These are phyloP conservation scores for Myiagra hebetior DNA, from an alignment of 2,113 vertebrate species.

Conservation along the genomic window DNA sequence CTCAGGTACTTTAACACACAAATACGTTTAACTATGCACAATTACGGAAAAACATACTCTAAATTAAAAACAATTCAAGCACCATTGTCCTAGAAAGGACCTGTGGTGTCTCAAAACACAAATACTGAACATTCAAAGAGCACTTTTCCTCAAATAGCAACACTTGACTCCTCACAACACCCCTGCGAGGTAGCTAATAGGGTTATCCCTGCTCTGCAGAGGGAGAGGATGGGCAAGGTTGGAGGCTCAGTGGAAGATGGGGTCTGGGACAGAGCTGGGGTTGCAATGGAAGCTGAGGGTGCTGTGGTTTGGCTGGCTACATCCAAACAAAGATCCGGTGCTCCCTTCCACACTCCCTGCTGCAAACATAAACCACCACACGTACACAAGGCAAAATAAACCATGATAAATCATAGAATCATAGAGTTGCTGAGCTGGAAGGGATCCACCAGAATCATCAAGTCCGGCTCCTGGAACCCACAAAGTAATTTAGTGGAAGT, in stretches of 20 bases:
- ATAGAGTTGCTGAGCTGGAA: neutral
- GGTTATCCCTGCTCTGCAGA: neutral
- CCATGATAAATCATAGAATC: neutral
- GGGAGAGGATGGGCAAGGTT: neutral
- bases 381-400: neutral
- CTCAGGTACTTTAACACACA: neutral
- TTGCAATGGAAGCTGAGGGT: neutral
- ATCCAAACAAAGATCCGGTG: neutral
- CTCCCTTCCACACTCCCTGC: neutral
- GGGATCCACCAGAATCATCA: neutral
- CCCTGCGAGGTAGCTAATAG: neutral
- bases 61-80: neutral
- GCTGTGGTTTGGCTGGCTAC: neutral
- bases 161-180: neutral
- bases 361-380: neutral
- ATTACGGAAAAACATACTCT: neutral
- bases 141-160: neutral
- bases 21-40: neutral
- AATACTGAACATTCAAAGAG: neutral
- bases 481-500: neutral
- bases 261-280: neutral
- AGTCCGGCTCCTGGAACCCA: neutral
- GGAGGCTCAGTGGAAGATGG: neutral
- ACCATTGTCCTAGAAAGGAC: neutral
- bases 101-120: neutral